phyloP scores from a whole-genome alignment of 30 jellyfish, hydroid and myxozoan genomes.

The Nemopilema nomurai region DNA sequence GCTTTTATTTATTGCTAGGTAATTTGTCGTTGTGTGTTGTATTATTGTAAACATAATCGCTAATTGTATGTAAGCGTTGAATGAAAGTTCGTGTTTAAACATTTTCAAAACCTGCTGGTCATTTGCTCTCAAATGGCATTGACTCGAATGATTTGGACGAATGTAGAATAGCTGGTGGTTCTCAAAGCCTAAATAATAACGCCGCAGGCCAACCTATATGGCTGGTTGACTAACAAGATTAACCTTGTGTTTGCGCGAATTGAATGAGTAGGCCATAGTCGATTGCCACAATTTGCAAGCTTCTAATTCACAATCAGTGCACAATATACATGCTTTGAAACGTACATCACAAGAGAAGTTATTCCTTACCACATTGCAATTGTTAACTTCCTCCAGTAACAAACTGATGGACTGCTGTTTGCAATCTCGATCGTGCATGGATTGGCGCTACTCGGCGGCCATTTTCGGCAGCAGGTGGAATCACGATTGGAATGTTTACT shows the following conservation, averaged over 20 bases:
- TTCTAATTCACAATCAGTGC: neutral
- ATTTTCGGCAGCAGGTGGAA: conserved; percentile 13
- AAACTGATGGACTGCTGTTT: too few species aligned
- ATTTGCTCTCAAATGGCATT: neutral
- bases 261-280: too few species aligned
- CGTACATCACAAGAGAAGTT: neutral
- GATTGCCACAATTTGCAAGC: too few species aligned
- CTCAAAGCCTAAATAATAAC: neutral
- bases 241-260: neutral
- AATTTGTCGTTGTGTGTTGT: too few species aligned
- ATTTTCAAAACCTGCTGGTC: neutral
- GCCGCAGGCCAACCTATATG: neutral
- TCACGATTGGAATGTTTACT: conserved; percentile 38
- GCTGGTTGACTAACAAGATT: neutral
- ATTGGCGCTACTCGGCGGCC: conserved; percentile 22
- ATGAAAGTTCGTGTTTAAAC: neutral
- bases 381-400: neutral
- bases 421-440: neutral
- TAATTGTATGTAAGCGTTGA: too few species aligned
- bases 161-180: neutral
- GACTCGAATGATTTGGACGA: neutral
- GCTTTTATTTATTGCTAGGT: too few species aligned
- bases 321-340: neutral
- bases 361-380: neutral
- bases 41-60: too few species aligned